phyloP scores from a whole-genome alignment of 2,888 invertebrate genomes.

The Chloromyia formosa region DNA sequence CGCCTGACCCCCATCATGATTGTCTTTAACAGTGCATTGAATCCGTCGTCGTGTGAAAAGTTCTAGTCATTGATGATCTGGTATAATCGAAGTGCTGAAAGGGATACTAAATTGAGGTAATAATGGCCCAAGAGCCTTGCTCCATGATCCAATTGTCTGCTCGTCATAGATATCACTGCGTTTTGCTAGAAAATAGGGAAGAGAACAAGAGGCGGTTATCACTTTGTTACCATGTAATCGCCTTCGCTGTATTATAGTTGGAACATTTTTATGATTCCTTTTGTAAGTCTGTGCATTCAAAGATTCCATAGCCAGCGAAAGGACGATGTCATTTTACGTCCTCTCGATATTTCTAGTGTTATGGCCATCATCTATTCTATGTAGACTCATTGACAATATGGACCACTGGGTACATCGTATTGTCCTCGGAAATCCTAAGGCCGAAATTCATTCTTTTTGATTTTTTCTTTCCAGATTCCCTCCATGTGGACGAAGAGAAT shows the following conservation, averaged over 20 bases:
- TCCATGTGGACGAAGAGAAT: conserved; percentile 61
- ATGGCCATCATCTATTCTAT: neutral
- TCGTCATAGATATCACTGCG: neutral
- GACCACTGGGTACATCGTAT: neutral
- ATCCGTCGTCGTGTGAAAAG: conserved; percentile 10
- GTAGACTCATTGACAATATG: neutral
- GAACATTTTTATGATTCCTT: neutral
- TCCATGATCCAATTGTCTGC: neutral
- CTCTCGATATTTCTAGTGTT: neutral
- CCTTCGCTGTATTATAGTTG: neutral
- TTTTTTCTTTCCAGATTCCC: conserved; percentile 65
- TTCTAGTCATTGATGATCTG: conserved; percentile 11
- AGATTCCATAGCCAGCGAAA: neutral
- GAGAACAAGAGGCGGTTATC: conserved; percentile 15
- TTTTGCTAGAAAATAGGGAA: neutral
- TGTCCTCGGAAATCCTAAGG: conserved; percentile 18
- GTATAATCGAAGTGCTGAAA: conserved; percentile 24
- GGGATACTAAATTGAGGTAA: conserved; percentile 28
- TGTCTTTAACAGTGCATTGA: neutral
- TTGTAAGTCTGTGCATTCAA: neutral
- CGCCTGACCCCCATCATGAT: neutral
- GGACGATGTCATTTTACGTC: conserved; percentile 3
- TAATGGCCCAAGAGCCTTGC: neutral
- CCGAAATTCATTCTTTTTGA: conserved; percentile 37
- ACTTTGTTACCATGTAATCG: conserved; percentile 21